A percentile compares a stretch with the other conserved stretches of the same genome.
Evolutionary conservation across 2,888 invertebrate species (phyloP).

Genomic region (Xylota sylvarum): DNA sequence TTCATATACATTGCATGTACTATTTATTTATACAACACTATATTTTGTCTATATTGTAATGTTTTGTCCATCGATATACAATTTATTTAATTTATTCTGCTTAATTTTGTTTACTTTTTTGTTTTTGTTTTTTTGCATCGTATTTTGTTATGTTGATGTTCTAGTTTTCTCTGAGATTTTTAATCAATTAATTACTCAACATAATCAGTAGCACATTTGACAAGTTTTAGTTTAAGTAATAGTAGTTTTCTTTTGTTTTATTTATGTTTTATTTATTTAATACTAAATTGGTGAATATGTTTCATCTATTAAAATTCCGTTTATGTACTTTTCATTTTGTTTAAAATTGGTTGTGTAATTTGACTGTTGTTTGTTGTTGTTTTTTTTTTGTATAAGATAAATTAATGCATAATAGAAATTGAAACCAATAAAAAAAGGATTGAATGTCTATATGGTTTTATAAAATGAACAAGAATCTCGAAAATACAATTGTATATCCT

Average conservation of each 20-base stretch:
- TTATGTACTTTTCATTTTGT: slow-evolving; percentile 22
- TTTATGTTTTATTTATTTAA: slow-evolving; percentile 36
- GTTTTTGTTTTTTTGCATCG: slow-evolving; percentile 33
- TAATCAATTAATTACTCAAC: slow-evolving; percentile 68
- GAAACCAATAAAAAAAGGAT: slow-evolving; percentile 18
- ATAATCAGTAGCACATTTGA: slow-evolving; percentile 54
- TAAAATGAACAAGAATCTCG: slow-evolving; percentile 57
- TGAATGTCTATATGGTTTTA: slow-evolving; percentile 8
- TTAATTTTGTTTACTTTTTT: slow-evolving; percentile 34
- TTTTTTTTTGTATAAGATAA: slow-evolving; percentile 13
- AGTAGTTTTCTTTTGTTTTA: slow-evolving; percentile 29
- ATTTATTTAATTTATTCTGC: slow-evolving; percentile 59
- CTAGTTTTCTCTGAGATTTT: slow-evolving; percentile 33
- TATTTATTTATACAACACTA: slow-evolving; percentile 77
- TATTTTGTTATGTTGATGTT: slow-evolving; percentile 46
- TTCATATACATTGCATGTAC: slow-evolving; percentile 78
- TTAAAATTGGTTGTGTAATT: slow-evolving; percentile 50
- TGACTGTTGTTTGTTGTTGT: slow-evolving; percentile 49
- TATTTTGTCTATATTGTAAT: slow-evolving; percentile 73
- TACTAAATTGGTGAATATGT: slow-evolving; percentile 51
- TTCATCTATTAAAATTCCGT: slow-evolving; percentile 52
- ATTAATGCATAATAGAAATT: slow-evolving; percentile 5
- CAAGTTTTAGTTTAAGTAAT: slow-evolving; percentile 30
- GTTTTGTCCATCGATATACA: slow-evolving; percentile 73
- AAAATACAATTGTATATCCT: slow-evolving; percentile 25